Base-by-base conservation (phyloP, 1,140 invertebrate genomes). In the Drosophila ananassae region DNA sequence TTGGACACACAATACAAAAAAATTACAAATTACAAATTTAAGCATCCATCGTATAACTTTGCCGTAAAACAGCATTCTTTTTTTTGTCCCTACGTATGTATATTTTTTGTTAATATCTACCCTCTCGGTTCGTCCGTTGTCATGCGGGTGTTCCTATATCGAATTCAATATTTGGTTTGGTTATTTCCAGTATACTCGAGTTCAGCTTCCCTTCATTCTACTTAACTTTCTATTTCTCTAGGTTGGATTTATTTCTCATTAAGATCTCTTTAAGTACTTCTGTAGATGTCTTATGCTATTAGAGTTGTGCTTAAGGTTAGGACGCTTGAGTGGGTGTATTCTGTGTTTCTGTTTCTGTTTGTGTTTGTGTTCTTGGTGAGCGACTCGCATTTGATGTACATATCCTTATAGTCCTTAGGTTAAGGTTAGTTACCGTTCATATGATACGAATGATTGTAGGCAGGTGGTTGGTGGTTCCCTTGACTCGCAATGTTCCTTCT, bases 361-460 rank as follows among this genome's bases (percentile, higher is more conserved):
- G 46, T 69, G 22, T 48, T 80, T 77, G 51, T 17, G 17, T 17
- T 17, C 48, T 80, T 77, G 51, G 58, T 63, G 72, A 74, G 72
- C 44, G 71, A 44, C 51, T 74, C 79, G 61, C 59, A 48, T 72
- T 50, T 30, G 51, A 61, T 73, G 68, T 62, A 47, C 30, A 25
- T 74, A 74, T 64, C 59, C 54, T 30, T 74, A 68, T 66, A 60
- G 44, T 66, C 46, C 61, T 67, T 74, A 17, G 17, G 17, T 17
- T n/a, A n/a, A 67, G 13, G 24, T 75, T 77, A 64, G 25, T 60
- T 62, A 69, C 22, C 21, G 25, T 67, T 44, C 57, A 61, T 75
- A 87, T 89, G 81, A 87, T 85, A 85, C 82, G 83, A 85, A 74
- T 89, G 83, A 89, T 89, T 89, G 84, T 89, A 83, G 83, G 84